Base-by-base conservation (phyloP, 2,888 invertebrate species). In the Heliconius erato region DNA sequence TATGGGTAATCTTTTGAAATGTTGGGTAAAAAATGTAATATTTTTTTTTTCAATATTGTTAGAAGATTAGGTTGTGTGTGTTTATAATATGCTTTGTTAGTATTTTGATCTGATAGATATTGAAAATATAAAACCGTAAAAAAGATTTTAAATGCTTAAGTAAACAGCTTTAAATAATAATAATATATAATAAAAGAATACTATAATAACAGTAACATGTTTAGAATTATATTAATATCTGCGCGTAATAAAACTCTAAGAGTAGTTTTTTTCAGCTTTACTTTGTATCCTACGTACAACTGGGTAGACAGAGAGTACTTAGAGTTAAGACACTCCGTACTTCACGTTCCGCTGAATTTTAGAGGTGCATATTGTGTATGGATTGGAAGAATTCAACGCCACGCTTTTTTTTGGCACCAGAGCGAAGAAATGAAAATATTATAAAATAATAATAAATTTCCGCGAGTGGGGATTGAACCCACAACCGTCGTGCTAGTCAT, bases 1-100 rank as follows among this genome's bases (percentile, higher is more conserved):
- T 88, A 86, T 85, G 92, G 92, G 92, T 93, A 91, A 94, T 93
- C 92, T 92, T 91, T 90, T 89, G 89, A 91, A 91, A 91, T 89
- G 86, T 83, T 82, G 81, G 69, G 67, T 71, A 79, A 77, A 85
- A 84, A 83, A 83, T 68, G 82, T 26, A 79, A 80, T 68, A 14
- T 9, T 2, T 49, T 49, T 71, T 28, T 5, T 28, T 68, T 68
- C 5, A 49, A 68, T 32, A 16, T 7, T 28, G 16, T 68, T 32
- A 16, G 32, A 19, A 65, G 26, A 65, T 63, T 9, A 3, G 23
- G 63, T 23, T 63, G 19, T 59, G 23, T 23, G 6, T 59, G n/a
- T 63, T n/a, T 26, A 3, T 63, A 9, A 11, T 3, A n/a, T 63
- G 63, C 0, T 63, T 23, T 59, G 23, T 59, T 59, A 23, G 23